Evolutionary conservation across 2,113 vertebrate species (phyloP), one percentile per base, ranked within the genome.

Genomic region (Bubo scandiacus): DNA sequence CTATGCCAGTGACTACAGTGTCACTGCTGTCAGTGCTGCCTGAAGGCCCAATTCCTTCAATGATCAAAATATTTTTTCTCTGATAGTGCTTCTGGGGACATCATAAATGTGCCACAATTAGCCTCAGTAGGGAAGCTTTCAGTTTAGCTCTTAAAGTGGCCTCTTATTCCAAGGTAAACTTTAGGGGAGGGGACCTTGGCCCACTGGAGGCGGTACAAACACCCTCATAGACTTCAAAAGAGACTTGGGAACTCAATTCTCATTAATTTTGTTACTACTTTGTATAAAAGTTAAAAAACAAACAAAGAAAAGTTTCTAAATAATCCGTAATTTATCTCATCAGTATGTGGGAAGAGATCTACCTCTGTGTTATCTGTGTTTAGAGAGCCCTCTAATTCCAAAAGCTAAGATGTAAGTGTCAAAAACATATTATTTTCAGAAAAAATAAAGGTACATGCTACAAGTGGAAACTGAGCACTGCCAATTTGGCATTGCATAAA

Each of bases 381-480:
- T 72, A 79, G 29, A 87, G 38, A 87, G 15, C 15, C 2, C 4
- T 79, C 6, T 43, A 67, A 89, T 95, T 97, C 73, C 7, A 29
- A 68, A 88, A 73, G 22, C 79, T 73, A 84, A 77, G 20, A 36
- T 34, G 8, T 0, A 25, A 52, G 10, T 63, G 23, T 68, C 26
- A 5, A 40, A 15, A 77, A 54, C 12, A 36, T 6, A 15, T 32
- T 73, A 34, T 43, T 67, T 75, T 32, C 12, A 67, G 36, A 72
- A 57, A 72, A 52, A 62, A 80, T 40, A 87, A 67, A 32, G n/a
- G 8, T 40, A 63, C 30, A 70, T 82, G 45, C 32, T 68, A 55
- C 19, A 92, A 81, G 68, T 78, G 27, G 91, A 94, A 95, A 96
- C 27, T 86, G 52, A 96, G 62, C 34, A 82, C 66, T 90, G 47